Base-by-base conservation (phyloP, 2,888 invertebrate species). In the Pomacea canaliculata region DNA sequence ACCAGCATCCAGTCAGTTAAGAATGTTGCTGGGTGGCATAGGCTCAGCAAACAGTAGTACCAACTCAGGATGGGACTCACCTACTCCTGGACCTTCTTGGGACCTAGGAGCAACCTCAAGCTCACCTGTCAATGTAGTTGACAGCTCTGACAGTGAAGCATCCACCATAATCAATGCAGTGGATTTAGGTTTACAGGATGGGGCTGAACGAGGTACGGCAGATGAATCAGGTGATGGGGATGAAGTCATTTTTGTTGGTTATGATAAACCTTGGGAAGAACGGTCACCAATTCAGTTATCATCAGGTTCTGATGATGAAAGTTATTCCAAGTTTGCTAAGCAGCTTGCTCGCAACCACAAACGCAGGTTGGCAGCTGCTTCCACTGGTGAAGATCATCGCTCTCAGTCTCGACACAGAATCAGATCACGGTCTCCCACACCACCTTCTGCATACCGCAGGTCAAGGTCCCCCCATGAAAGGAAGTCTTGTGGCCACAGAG, bases 201-300 rank as follows among this genome's bases (percentile, higher is more conserved):
- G 18, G 56, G 48, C 37, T 3, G 10, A 27, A 10, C 51, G 60
- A 18, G 19, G 18, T 12, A 7, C 56, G 2, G 66, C 56, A n/a
- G 56, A 8, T 18, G 69, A 60, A 3, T 13, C 12, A 3, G 46
- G 23, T n/a, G 78, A 81, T 56, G 82, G 76, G 13, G 85, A 86
- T 80, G 90, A 88, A 75, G 81, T 89, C 4, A 82, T 86, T 71
- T 92, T 94, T 73, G 92, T 94, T 16, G 93, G 93, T 4, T 93
- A 93, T 85, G 93, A 94, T 56, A 94, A 94, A 86, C 94, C 94
- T 62, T 94, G 93, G 78, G 92, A 92, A 81, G 93, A 94, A 82
- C 92, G 94, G 77, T 94, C 94, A 65, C 94, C 94, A 0, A 86
- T 89, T 9, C 63, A 76, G 67, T 71, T 78, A n/a, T 74, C 79